A percentile compares a stretch with the other conserved stretches of the same genome.
Conservation (phyloP, 53 echinoderm and acorn worm genomes). For the Apostichopus leukothele region DNA sequence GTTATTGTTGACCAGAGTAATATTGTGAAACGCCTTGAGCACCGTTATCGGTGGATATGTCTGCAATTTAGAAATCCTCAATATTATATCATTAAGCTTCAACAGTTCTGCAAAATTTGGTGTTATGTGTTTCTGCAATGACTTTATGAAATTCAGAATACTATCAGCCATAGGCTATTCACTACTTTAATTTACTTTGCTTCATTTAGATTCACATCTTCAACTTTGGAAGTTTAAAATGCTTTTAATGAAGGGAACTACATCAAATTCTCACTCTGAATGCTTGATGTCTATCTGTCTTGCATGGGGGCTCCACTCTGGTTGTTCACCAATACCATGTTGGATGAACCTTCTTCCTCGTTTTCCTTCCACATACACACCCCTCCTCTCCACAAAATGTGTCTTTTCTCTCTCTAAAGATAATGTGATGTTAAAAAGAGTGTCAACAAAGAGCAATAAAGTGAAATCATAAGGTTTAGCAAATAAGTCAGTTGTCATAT, state of each 20-base stretch:
- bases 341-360: constrained; percentile 72
- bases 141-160: too few species aligned
- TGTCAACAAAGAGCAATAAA: not conserved
- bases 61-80: too few species aligned
- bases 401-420: constrained; percentile 74
- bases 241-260: not conserved
- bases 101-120: too few species aligned
- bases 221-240: not conserved
- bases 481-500: too few species aligned
- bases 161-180: too few species aligned
- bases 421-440: not conserved
- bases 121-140: too few species aligned
- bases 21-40: too few species aligned
- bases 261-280: constrained; percentile 63
- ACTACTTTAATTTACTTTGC: too few species aligned
- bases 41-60: too few species aligned
- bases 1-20: too few species aligned
- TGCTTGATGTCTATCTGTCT: constrained; percentile 68
- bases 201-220: not conserved
- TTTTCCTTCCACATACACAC: constrained; percentile 53
- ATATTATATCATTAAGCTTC: too few species aligned
- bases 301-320: constrained; percentile 85
- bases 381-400: constrained; percentile 68
- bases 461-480: not conserved
- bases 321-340: constrained; percentile 72